A percentile compares a stretch with the other conserved stretches of the same genome.
Conservation (phyloP, 1,140 invertebrate species). For the Bombus terrestris region DNA sequence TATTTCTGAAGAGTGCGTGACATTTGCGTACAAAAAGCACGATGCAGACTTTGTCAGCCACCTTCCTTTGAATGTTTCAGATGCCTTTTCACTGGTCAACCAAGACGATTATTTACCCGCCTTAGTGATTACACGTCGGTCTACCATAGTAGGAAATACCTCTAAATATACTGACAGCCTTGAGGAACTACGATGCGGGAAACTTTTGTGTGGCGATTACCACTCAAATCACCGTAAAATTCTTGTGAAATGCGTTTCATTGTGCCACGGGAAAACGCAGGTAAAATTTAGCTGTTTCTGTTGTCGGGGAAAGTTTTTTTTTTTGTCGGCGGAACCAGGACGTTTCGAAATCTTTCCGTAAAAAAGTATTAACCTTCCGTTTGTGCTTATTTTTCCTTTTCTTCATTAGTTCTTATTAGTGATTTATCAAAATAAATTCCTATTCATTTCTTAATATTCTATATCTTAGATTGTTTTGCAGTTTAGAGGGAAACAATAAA, state of each 20-base stretch:
- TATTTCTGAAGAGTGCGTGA: constrained; percentile 48
- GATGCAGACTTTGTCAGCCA: constrained; percentile 27
- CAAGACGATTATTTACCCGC: constrained; percentile 73
- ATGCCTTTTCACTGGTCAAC: constrained; percentile 34
- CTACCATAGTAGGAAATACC: constrained; percentile 53
- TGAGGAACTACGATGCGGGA: constrained; percentile 47
- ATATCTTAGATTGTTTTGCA: too few relatives aligned
- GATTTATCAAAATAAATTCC: not conserved
- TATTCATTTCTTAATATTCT: too few relatives aligned
- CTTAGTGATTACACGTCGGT: constrained; percentile 70
- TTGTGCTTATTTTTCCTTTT: not conserved
- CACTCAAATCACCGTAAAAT: constrained; percentile 80
- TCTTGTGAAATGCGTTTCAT: constrained; percentile 74
- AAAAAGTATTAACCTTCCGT: not conserved
- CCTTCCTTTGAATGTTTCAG: not conserved
- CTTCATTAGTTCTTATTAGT: not conserved
- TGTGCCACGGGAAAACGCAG: constrained; percentile 63
- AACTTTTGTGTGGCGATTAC: constrained; percentile 79
- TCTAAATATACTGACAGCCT: constrained; percentile 70
- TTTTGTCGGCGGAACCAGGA: not conserved
- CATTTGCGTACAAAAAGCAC: constrained; percentile 59
- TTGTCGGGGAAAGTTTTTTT: not conserved
- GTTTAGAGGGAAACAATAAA: too few relatives aligned
- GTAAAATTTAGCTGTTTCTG: constrained; percentile 56
- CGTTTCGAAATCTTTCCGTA: not conserved